These are phyloP conservation scores for Ostrea edulis DNA, from an alignment of 1,140 invertebrate genomes.

Conservation along the genomic window DNA sequence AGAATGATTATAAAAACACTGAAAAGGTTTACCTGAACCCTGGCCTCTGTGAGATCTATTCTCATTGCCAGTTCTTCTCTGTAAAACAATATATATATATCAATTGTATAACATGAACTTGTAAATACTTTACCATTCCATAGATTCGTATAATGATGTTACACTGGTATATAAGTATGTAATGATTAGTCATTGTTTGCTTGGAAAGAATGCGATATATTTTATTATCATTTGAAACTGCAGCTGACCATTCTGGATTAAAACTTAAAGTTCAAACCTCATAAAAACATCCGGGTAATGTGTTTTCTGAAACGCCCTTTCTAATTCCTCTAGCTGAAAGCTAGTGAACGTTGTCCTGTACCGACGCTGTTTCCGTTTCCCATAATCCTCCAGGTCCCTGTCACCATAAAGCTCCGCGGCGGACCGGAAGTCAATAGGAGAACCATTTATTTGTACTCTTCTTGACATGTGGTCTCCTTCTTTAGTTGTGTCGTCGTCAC, in stretches of 20 bases:
- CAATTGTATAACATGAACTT: no score
- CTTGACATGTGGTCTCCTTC: not conserved
- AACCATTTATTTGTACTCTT: constrained; percentile 5
- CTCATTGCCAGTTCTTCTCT: constrained; percentile 75
- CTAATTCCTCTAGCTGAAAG: constrained; percentile 77
- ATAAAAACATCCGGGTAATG: constrained; percentile 79
- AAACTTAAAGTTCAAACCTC: constrained; percentile 8
- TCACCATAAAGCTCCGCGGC: not conserved
- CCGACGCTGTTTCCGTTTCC: constrained; percentile 71
- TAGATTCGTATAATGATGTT: no score
- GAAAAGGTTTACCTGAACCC: constrained; percentile 66
- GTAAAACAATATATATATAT: constrained; percentile 67
- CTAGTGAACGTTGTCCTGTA: constrained; percentile 79
- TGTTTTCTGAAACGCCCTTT: constrained; percentile 77
- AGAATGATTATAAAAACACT: not conserved
- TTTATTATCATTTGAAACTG: no score
- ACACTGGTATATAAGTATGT: no score
- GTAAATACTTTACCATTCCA: no score
- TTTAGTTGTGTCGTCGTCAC: not conserved
- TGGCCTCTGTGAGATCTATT: constrained; percentile 75
- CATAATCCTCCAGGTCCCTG: constrained; percentile 33
- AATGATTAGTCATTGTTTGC: no score
- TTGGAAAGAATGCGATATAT: no score
- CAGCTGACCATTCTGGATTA: no score
- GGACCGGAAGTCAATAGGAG: constrained; percentile 13